These are phyloP conservation scores for Anastrepha ludens DNA, from an alignment of 1,140 invertebrate genomes.

Conservation along the genomic window DNA sequence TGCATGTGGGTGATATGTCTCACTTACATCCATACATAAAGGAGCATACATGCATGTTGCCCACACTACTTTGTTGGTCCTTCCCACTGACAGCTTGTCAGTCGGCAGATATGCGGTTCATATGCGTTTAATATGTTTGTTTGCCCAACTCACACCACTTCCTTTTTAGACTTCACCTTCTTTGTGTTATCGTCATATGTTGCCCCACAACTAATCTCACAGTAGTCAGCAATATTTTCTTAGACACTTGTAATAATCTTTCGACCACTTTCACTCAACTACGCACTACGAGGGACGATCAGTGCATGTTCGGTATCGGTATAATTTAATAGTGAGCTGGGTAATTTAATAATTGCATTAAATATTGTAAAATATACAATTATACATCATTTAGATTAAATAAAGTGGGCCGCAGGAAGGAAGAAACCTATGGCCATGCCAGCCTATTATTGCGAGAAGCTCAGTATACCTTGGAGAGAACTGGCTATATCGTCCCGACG, in stretches of 20 bases:
- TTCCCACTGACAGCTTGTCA: conserved; percentile 37
- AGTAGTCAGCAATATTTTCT: conserved; percentile 46
- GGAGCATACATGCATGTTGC: not conserved
- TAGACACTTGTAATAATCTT: conserved; percentile 41
- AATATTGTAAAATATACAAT: too few species aligned
- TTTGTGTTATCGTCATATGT: conserved; percentile 33
- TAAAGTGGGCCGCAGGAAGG: too few species aligned
- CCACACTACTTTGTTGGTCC: not conserved
- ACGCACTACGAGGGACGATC: not conserved
- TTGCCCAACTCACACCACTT: not conserved
- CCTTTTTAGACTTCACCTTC: not conserved
- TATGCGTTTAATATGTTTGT: conserved; percentile 51
- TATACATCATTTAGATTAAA: too few species aligned
- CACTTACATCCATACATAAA: not conserved
- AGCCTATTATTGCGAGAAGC: too few species aligned
- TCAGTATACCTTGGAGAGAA: too few species aligned
- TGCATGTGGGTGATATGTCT: not conserved
- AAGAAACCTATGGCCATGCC: too few species aligned
- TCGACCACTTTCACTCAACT: not conserved
- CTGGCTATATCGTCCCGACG: too few species aligned
- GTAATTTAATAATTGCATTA: too few species aligned
- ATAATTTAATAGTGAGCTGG: too few species aligned
- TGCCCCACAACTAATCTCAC: conserved; percentile 37
- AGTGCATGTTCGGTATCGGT: too few species aligned
- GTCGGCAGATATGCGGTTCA: conserved; percentile 53